Percentiles rank a stretch among this genome's conserved stretches.
Evolutionary conservation across 2,888 invertebrate genomes (phyloP).

Genomic region (Dioctria linearis): DNA sequence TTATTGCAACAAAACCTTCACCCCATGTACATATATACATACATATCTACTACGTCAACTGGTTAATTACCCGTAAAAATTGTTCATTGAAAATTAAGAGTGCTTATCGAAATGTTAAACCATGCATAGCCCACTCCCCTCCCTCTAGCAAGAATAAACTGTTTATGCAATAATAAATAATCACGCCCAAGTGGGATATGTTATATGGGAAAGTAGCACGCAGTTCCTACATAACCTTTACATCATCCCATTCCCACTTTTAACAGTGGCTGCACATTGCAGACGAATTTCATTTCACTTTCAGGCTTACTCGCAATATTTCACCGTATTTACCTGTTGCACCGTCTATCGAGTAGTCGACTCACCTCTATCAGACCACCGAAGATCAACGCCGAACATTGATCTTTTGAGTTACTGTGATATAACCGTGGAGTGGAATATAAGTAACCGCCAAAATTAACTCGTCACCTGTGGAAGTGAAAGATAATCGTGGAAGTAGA

Average conservation of each 20-base stretch:
- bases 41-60: background rate
- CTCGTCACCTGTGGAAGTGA: background rate
- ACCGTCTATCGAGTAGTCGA: background rate
- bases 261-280: background rate
- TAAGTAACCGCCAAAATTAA: background rate
- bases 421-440: background rate
- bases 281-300: background rate
- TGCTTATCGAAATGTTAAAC: background rate
- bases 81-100: background rate
- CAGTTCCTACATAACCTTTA: background rate
- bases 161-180: background rate
- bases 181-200: background rate
- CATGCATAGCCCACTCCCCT: background rate
- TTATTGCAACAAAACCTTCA: conserved; percentile 25
- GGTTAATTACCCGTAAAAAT: conserved; percentile 23
- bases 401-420: background rate
- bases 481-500: background rate
- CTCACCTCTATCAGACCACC: background rate
- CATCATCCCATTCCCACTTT: background rate
- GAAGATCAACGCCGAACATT: conserved; percentile 10
- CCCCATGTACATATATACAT: background rate
- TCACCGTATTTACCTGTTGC: background rate
- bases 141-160: background rate
- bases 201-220: background rate
- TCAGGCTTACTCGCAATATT: background rate